phyloP scores from a whole-genome alignment of 2,888 invertebrate genomes.

The Tenthredo scrophulariae region DNA sequence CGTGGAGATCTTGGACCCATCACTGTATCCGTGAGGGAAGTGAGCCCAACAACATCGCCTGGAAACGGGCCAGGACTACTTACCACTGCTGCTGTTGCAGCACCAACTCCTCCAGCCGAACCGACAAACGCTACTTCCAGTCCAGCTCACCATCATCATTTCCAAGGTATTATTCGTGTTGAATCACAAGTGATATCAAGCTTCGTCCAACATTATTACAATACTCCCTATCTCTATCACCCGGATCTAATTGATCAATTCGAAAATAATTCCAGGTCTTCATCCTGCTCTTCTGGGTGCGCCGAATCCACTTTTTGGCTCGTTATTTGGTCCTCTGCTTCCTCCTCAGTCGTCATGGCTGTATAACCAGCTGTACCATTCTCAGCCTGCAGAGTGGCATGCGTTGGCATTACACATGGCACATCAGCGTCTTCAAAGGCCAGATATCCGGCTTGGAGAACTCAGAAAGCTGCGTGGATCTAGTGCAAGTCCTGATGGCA shows the following conservation, averaged over 20 bases:
- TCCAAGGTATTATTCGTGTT: conserved; percentile 69
- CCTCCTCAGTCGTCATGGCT: conserved; percentile 75
- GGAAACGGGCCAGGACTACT: conserved; percentile 74
- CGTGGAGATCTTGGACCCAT: conserved; percentile 74
- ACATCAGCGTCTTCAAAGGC: conserved; percentile 75
- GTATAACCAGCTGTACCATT: conserved; percentile 74
- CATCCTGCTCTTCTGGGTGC: conserved; percentile 72
- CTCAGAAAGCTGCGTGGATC: conserved; percentile 69
- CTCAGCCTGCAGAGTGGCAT: conserved; percentile 75
- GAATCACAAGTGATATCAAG: too few species aligned
- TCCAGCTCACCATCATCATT: conserved; percentile 69
- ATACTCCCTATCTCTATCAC: background rate
- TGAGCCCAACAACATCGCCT: conserved; percentile 71
- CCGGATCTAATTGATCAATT: conserved; percentile 2
- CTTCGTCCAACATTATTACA: background rate
- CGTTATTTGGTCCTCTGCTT: conserved; percentile 75
- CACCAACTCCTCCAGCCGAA: conserved; percentile 73
- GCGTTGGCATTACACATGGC: conserved; percentile 74
- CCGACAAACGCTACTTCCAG: conserved; percentile 64
- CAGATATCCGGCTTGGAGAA: conserved; percentile 72
- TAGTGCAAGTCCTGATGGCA: conserved; percentile 71
- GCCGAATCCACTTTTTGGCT: conserved; percentile 75
- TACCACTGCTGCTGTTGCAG: conserved; percentile 74
- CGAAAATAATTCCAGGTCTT: conserved; percentile 67
- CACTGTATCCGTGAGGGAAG: conserved; percentile 74